These are phyloP conservation scores for Ceyx erithaca DNA, from an alignment of 2,797 vertebrate genomes.

Conservation along the genomic window DNA sequence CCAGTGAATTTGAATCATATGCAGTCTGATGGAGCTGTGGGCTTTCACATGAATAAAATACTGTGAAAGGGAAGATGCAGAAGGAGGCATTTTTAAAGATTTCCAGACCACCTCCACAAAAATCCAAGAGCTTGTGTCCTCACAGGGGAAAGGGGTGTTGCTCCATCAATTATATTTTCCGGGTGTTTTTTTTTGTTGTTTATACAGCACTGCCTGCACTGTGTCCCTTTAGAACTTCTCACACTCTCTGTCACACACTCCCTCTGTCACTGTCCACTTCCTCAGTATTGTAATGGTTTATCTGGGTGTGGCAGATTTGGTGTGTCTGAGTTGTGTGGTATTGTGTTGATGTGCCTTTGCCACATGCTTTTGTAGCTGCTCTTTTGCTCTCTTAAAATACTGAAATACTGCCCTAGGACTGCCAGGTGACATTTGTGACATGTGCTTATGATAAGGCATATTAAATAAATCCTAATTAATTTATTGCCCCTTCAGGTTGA, in stretches of 20 bases:
- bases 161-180: neutral
- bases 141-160: neutral
- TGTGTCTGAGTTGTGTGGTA: slow-evolving; percentile 78
- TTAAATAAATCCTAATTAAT: slow-evolving; percentile 81
- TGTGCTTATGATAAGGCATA: slow-evolving; percentile 66
- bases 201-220: neutral
- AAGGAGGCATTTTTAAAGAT: neutral
- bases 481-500: slow-evolving; percentile 77
- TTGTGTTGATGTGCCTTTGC: slow-evolving; percentile 66
- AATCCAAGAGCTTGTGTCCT: neutral
- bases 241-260: neutral
- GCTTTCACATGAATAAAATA: neutral
- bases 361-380: slow-evolving; percentile 2
- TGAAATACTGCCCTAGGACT: slow-evolving; percentile 19
- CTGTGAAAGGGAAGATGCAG: neutral
- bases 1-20: neutral
- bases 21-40: neutral
- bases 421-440: slow-evolving; percentile 32
- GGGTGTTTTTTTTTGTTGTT: neutral
- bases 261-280: slow-evolving; percentile 69
- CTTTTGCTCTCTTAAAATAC: slow-evolving; percentile 43
- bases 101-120: neutral
- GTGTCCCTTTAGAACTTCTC: neutral
- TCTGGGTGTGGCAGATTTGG: slow-evolving; percentile 76
- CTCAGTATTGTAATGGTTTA: slow-evolving; percentile 73